These are phyloP conservation scores for Drosophila nikananu DNA, from an alignment of 1,140 invertebrate genomes.

Conservation along the genomic window DNA sequence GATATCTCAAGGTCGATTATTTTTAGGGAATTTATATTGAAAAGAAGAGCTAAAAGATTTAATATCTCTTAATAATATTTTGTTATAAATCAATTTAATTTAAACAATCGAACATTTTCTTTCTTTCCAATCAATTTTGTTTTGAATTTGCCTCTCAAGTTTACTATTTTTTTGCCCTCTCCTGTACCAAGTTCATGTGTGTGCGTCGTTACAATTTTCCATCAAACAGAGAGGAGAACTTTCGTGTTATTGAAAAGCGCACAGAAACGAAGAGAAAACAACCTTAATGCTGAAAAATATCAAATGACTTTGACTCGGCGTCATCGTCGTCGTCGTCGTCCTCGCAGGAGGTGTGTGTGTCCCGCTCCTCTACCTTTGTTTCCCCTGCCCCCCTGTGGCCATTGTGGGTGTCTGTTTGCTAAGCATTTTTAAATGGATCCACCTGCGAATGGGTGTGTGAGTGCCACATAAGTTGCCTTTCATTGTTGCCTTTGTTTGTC, in stretches of 20 bases:
- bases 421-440: conserved; percentile 80
- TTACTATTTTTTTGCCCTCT: not conserved
- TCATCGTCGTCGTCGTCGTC: conserved; percentile 4
- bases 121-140: not conserved
- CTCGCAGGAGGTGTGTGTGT: conserved; percentile 17
- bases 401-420: conserved; percentile 49
- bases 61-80: no score
- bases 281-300: conserved; percentile 72
- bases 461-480: conserved; percentile 50
- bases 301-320: conserved; percentile 59
- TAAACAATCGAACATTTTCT: no score
- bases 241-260: conserved; percentile 80
- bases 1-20: not conserved
- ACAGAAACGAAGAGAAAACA: conserved; percentile 52
- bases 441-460: conserved; percentile 38
- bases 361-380: not conserved
- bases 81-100: no score
- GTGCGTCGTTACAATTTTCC: conserved; percentile 71
- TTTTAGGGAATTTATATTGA: no score
- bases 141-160: not conserved
- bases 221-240: conserved; percentile 64
- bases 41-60: no score
- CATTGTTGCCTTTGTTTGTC: conserved; percentile 49
- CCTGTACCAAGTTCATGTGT: conserved; percentile 11
- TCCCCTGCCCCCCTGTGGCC: not conserved